These are phyloP conservation scores for Epicauta chinensis DNA, from an alignment of 1,140 invertebrate species.

Conservation along the genomic window DNA sequence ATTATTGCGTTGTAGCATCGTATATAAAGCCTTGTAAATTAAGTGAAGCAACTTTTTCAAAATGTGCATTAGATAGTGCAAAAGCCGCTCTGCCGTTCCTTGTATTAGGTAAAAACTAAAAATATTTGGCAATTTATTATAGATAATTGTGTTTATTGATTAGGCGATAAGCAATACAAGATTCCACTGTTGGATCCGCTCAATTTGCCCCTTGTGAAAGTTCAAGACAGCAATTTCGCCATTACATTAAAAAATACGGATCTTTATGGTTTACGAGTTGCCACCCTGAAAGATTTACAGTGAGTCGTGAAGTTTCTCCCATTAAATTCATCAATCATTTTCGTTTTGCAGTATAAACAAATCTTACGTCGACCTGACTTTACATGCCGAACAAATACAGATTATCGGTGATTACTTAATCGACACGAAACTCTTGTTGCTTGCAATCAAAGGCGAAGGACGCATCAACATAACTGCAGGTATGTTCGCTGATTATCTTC, in stretches of 20 bases:
- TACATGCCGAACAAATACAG: not conserved
- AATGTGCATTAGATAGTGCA: conserved; percentile 6
- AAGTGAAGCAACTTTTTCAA: not conserved
- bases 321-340: not conserved
- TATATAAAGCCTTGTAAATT: conserved; percentile 6
- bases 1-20: not conserved
- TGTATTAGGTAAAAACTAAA: not conserved
- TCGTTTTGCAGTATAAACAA: not conserved
- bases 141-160: not conserved
- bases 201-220: not conserved
- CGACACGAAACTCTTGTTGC: not conserved
- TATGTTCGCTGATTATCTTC: not conserved
- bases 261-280: not conserved
- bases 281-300: too few relatives aligned
- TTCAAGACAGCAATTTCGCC: not conserved
- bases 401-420: not conserved
- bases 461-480: not conserved
- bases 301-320: not conserved
- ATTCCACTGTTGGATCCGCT: not conserved
- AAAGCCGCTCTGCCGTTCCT: conserved; percentile 6
- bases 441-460: not conserved
- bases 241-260: not conserved
- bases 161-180: not conserved
- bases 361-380: too few relatives aligned
- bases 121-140: not conserved